Conservation (phyloP, 92 coral and sea anemone species). For the Epizoanthus illoricatus region DNA sequence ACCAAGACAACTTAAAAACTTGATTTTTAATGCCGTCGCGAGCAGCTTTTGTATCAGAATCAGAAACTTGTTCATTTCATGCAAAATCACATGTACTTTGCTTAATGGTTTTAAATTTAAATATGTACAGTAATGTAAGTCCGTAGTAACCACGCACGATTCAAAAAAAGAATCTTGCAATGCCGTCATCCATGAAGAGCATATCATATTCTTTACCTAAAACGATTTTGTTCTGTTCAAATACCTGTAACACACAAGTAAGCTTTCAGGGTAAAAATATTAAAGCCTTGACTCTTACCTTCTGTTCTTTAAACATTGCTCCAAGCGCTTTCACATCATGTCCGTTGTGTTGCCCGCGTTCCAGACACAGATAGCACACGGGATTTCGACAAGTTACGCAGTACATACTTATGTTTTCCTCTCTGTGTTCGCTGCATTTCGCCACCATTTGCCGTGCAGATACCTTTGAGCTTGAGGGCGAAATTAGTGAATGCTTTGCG, state of each 20-base stretch:
- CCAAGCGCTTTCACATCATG: conserved; percentile 97
- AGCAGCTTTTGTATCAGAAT: too few relatives aligned
- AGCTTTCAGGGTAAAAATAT: neutral
- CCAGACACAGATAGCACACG: conserved; percentile 90
- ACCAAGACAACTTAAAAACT: too few relatives aligned
- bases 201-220: too few relatives aligned
- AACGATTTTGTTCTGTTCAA: neutral
- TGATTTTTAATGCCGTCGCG: too few relatives aligned
- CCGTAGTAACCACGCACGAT: too few relatives aligned
- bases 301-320: conserved; percentile 96
- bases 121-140: too few relatives aligned
- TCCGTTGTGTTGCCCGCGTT: conserved; percentile 85
- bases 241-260: neutral
- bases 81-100: too few relatives aligned
- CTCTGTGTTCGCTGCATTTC: conserved; percentile 87
- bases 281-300: conserved; percentile 54
- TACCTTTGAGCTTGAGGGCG: conserved; percentile 73
- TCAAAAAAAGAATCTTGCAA: too few relatives aligned
- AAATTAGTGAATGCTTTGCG: conserved; percentile 82
- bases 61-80: too few relatives aligned
- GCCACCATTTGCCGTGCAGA: conserved; percentile 65
- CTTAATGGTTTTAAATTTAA: too few relatives aligned
- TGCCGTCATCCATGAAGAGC: too few relatives aligned
- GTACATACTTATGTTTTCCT: conserved; percentile 96
- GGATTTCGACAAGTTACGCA: conserved; percentile 89